Evolutionary conservation across 2,888 invertebrate genomes (phyloP).

Genomic region (Pediacus dermestoides): DNA sequence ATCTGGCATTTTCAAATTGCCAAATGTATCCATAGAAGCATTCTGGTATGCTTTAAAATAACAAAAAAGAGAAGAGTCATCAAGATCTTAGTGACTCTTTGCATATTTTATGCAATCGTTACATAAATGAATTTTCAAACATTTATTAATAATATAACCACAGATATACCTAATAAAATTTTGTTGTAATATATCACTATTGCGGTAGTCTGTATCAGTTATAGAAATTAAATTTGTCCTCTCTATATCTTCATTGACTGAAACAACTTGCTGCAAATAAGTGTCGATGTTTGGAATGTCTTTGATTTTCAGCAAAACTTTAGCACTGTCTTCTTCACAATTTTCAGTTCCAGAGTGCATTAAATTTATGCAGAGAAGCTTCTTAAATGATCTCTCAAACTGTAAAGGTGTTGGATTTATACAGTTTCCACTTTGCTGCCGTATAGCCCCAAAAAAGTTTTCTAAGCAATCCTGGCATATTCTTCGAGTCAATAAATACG

Average conservation of each 20-base stretch:
- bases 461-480: slow-evolving; percentile 21
- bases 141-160: slow-evolving; percentile 18
- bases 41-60: slow-evolving; percentile 17
- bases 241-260: too few species aligned
- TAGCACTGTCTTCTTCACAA: slow-evolving; percentile 6
- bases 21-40: too few species aligned
- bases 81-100: slow-evolving; percentile 7
- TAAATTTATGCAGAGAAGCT: slow-evolving; percentile 15
- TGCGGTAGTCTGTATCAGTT: too few species aligned
- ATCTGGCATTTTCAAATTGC: too few species aligned
- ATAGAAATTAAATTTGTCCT: neutral
- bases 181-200: too few species aligned
- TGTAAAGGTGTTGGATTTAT: slow-evolving; percentile 20
- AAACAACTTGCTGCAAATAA: too few species aligned
- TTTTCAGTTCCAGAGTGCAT: slow-evolving; percentile 6
- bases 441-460: slow-evolving; percentile 19
- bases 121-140: slow-evolving; percentile 15
- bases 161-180: slow-evolving; percentile 18
- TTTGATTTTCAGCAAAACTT: neutral
- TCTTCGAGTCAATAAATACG: slow-evolving; percentile 15
- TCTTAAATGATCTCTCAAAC: slow-evolving; percentile 18
- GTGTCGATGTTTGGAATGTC: too few species aligned
- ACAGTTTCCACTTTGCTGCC: slow-evolving; percentile 20
- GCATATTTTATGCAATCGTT: slow-evolving; percentile 9
- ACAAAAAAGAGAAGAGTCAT: slow-evolving; percentile 11